These are phyloP conservation scores for Drosophila helvetica DNA, from an alignment of 2,888 invertebrate genomes.

Conservation along the genomic window DNA sequence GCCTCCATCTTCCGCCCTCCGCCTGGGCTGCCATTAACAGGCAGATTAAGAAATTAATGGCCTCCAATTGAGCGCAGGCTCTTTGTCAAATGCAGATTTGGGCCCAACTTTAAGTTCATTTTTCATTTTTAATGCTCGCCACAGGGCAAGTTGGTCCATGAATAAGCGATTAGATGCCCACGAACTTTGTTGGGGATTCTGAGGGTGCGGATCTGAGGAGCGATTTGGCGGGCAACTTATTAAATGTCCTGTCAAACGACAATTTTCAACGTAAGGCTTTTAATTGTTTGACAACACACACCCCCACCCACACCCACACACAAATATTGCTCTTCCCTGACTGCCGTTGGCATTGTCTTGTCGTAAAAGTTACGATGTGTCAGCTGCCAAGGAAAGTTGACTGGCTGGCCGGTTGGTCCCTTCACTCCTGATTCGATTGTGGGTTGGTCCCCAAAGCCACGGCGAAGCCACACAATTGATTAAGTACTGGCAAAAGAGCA, in stretches of 20 bases:
- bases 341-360: constrained; percentile 39
- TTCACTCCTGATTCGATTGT: constrained; percentile 43
- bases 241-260: constrained; percentile 35
- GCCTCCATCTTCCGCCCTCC: background rate
- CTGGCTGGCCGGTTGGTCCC: constrained; percentile 31
- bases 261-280: constrained; percentile 36
- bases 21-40: constrained; percentile 34
- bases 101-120: constrained; percentile 43
- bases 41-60: constrained; percentile 54
- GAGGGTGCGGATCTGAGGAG: constrained; percentile 14
- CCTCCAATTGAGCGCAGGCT: constrained; percentile 46
- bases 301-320: constrained; percentile 5
- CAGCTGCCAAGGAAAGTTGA: constrained; percentile 44
- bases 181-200: constrained; percentile 37
- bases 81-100: constrained; percentile 38
- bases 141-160: constrained; percentile 40
- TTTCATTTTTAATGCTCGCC: constrained; percentile 53
- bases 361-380: constrained; percentile 39
- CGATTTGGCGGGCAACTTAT: constrained; percentile 32
- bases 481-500: constrained; percentile 35
- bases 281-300: constrained; percentile 33
- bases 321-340: constrained; percentile 25
- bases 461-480: constrained; percentile 44
- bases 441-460: constrained; percentile 18
- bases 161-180: constrained; percentile 41